Evolutionary conservation across 2,113 vertebrate species (phyloP), one percentile per base, ranked within the genome.

Genomic region (Phalacrocorax pelagicus): DNA sequence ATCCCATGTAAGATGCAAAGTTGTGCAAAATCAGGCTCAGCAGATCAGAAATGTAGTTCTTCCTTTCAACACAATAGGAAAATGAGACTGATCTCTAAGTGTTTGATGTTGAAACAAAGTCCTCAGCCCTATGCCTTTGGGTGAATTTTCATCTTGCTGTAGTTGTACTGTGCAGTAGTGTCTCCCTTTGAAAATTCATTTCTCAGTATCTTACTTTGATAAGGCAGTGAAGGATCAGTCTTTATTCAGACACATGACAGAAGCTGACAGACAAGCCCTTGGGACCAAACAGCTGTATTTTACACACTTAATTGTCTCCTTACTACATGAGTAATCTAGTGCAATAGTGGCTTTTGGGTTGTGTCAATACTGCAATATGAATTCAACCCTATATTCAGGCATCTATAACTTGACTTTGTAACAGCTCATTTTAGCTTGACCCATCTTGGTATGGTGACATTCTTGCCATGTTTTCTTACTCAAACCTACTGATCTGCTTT

Each of bases 131-230:
- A 5, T 87, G 77, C 90, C 72, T 88, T 78, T 21, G 59, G 90
- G 52, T 89, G 12, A 54, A 11, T 96, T 91, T 94, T 90, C 61
- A 19, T 79, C 59, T 58, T 63, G 34, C 88, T 91, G 36, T 69
- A 16, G 17, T 66, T n/a, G 32, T 86, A n/a, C 58, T 52, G 51
- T 65, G 15, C 30, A 96, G 58, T 57, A 51, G 6, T 9, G 3
- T 93, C 36, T 58, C 9, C 29, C 57, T 95, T 92, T 91, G 81
- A 80, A 97, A 94, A 75, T 70, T 84, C 8, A 77, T 85, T 95
- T 82, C 69, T 65, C 70, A 73, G 4, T 86, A 73, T 46, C 58
- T 95, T 92, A 49, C 81, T 89, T 78, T 86, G 36, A 77, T 96
- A 83, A 73, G 67, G 22, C 22, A 23, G 49, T 55, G 81, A 49